Percentiles rank a stretch among this genome's conserved stretches.
phyloP scores from a whole-genome alignment of 2,888 invertebrate genomes.

The Ceramica pisi region DNA sequence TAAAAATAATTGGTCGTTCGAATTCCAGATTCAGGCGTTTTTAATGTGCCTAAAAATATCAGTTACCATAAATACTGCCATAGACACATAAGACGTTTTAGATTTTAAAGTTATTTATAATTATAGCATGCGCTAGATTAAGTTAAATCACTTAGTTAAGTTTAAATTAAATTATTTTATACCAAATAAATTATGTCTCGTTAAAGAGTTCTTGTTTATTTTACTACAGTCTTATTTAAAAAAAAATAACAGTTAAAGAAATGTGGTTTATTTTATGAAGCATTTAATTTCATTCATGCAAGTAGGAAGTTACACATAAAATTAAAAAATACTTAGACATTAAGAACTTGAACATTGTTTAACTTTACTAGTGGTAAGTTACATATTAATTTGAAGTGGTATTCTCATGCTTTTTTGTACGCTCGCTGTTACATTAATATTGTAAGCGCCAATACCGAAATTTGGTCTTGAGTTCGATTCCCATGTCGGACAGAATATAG shows the following conservation, averaged over 20 bases:
- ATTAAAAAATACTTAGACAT: not conserved
- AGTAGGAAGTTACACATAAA: not conserved
- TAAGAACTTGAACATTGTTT: not conserved
- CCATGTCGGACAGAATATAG: too few relatives aligned
- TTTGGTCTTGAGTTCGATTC: too few relatives aligned
- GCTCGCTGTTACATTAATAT: too few relatives aligned
- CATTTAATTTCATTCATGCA: not conserved
- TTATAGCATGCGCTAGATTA: not conserved
- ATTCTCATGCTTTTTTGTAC: too few relatives aligned
- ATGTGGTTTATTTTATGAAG: too few relatives aligned
- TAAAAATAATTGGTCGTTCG: accelerated
- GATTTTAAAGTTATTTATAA: conserved; percentile 55
- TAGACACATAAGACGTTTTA: conserved; percentile 2
- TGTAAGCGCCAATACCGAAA: too few relatives aligned
- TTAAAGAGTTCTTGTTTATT: conserved; percentile 36
- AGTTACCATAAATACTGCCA: not conserved
- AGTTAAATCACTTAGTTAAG: conserved; percentile 7
- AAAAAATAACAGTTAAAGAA: not conserved
- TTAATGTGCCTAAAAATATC: not conserved
- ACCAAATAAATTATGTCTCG: conserved; percentile 47
- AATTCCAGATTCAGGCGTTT: not conserved
- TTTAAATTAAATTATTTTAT: conserved; percentile 44
- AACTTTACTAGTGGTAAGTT: not conserved
- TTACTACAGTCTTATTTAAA: not conserved
- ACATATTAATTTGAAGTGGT: not conserved